phyloP scores from a whole-genome alignment of 2,797 vertebrate species.

The Eurystomus glaucurus region DNA sequence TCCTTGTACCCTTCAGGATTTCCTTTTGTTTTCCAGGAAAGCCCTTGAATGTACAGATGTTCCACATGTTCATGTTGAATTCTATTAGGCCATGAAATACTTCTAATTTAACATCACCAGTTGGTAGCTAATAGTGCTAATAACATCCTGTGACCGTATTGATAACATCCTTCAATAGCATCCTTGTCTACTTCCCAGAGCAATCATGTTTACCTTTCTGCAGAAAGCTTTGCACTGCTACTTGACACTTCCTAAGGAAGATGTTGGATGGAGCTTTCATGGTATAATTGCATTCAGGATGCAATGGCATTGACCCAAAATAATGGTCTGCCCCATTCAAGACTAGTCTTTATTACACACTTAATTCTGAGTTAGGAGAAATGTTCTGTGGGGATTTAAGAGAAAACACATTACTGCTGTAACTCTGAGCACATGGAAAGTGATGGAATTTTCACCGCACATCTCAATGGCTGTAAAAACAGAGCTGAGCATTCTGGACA shows the following conservation, averaged over 20 bases:
- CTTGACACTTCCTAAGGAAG: background rate
- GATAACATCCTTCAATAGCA: background rate
- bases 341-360: fast-evolving
- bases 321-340: fast-evolving
- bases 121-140: background rate
- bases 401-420: background rate
- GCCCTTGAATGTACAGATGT: background rate
- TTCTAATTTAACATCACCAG: background rate
- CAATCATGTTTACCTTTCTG: fast-evolving
- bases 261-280: background rate
- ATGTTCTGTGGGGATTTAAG: fast-evolving
- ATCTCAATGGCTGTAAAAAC: background rate
- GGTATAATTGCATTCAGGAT: fast-evolving
- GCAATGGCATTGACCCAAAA: fast-evolving
- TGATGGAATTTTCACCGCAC: fast-evolving
- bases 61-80: background rate
- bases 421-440: background rate
- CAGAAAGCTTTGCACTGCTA: background rate
- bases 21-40: conserved; percentile 28
- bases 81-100: background rate
- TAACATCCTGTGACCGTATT: background rate
- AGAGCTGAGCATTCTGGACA: background rate
- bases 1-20: conserved; percentile 14
- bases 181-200: background rate
- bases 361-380: background rate